These are phyloP conservation scores for Eumeta japonica DNA, from an alignment of 1,140 invertebrate genomes.

Conservation along the genomic window DNA sequence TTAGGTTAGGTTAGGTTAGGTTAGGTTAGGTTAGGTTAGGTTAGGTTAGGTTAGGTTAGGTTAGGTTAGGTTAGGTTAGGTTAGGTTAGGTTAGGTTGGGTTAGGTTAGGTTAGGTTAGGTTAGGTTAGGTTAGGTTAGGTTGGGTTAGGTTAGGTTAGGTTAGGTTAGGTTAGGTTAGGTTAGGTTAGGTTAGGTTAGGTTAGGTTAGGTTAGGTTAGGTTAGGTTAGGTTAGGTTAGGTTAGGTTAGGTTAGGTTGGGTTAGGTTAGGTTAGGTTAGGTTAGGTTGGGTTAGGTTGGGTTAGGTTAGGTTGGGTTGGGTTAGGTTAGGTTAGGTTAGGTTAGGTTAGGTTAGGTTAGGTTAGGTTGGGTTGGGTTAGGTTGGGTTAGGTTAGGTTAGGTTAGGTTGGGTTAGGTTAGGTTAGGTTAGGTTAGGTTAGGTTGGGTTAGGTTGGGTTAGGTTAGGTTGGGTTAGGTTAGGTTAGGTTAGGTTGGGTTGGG, in stretches of 20 bases:
- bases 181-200: slow-evolving; percentile 6
- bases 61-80: slow-evolving; percentile 13
- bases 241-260: slow-evolving; percentile 4
- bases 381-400: slow-evolving; percentile 4
- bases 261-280: slow-evolving; percentile 4
- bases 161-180: slow-evolving; percentile 6
- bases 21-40: slow-evolving; percentile 12
- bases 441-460: slow-evolving; percentile 3
- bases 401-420: slow-evolving; percentile 4
- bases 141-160: slow-evolving; percentile 9
- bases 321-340: slow-evolving; percentile 4
- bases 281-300: slow-evolving; percentile 3
- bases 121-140: slow-evolving; percentile 8
- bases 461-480: slow-evolving; percentile 4
- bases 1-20: slow-evolving; percentile 11
- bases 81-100: slow-evolving; percentile 11
- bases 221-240: slow-evolving; percentile 4
- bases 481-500: slow-evolving; percentile 3
- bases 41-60: slow-evolving; percentile 11
- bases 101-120: slow-evolving; percentile 10
- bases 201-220: not conserved
- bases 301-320: slow-evolving; percentile 3
- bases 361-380: slow-evolving; percentile 3
- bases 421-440: slow-evolving; percentile 4
- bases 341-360: slow-evolving; percentile 4